Evolutionary conservation across 2,888 invertebrate genomes (phyloP), one percentile per base, ranked within the genome.

Genomic region (Yponomeuta sedellus): DNA sequence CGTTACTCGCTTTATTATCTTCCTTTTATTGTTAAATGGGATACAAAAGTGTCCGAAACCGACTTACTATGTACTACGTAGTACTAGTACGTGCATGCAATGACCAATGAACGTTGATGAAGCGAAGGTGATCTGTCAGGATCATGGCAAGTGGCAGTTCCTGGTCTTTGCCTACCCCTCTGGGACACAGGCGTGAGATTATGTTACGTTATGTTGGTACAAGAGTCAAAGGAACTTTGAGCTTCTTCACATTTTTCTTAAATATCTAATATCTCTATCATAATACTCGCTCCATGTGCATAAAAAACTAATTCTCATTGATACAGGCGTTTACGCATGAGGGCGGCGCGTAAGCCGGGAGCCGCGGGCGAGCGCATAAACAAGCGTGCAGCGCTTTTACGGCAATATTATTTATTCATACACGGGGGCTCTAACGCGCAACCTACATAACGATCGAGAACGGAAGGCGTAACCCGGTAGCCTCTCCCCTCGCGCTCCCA

Each of bases 401-500:
- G 82, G 82, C 85, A 83, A 80, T 85, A 85, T 86, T 82, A 86
- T 85, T 86, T 85, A 86, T 88, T 88, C 85, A 83, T 83, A 84
- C 85, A 80, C 83, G 77, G 81, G 81, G 84, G 81, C 86, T 86
- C 88, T 88, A 89, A 90, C 82, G 81, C 79, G 78, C 87, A 85
- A 84, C 88, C 88, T 88, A 90, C 88, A 87, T 90, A 88, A 88
- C 86, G 84, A 88, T 88, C 86, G 84, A 89, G 82, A 84, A 86
- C 86, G 88, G 88, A 88, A 91, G 91, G 92, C 90, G 92, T 92
- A 91, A 91, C 90, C 79, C 91, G 79, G 91, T 88, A 82, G 91
- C 89, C 79, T 85, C 81, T 77, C 74, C 82, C 82, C 68, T 80
- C 86, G 88, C 83, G 88, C 85, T 88, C 85, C 75, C 78, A 16